These are phyloP conservation scores for Drosophila anomalipes DNA, from an alignment of 2,888 invertebrate species.

Conservation along the genomic window DNA sequence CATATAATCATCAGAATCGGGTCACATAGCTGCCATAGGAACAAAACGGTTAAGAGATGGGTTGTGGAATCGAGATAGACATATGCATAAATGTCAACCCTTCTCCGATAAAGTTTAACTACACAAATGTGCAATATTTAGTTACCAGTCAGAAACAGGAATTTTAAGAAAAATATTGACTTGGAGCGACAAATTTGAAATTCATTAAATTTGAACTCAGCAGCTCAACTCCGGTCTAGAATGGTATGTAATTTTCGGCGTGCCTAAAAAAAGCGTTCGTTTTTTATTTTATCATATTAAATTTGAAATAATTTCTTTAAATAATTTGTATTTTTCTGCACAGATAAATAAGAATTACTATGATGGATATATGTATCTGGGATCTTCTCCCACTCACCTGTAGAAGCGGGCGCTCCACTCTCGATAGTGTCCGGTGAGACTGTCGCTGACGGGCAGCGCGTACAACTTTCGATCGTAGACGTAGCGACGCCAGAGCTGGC, in stretches of 20 bases:
- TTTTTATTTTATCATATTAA: not conserved
- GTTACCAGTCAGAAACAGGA: not conserved
- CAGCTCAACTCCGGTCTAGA: not conserved
- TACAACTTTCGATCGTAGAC: slow-evolving; percentile 92
- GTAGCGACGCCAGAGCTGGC: slow-evolving; percentile 87
- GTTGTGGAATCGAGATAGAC: not conserved
- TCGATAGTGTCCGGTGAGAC: slow-evolving; percentile 89
- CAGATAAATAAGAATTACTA: not conserved
- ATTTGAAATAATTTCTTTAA: not conserved
- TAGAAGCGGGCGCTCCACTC: slow-evolving; percentile 91
- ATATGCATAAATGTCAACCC: not conserved
- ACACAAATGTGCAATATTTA: not conserved
- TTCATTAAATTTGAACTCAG: not conserved
- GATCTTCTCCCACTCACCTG: slow-evolving; percentile 86
- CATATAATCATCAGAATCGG: not conserved
- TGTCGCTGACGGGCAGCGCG: slow-evolving; percentile 90
- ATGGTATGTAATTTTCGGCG: not conserved
- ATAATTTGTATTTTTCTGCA: not conserved
- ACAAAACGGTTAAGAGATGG: not conserved
- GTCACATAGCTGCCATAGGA: not conserved
- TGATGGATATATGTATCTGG: not conserved
- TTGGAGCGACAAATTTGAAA: not conserved
- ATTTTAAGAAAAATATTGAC: not conserved
- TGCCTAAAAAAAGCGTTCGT: not conserved
- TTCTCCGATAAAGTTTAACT: not conserved